Base-by-base conservation (phyloP, 1,140 invertebrate species). In the Rhagoletis pomonella region DNA sequence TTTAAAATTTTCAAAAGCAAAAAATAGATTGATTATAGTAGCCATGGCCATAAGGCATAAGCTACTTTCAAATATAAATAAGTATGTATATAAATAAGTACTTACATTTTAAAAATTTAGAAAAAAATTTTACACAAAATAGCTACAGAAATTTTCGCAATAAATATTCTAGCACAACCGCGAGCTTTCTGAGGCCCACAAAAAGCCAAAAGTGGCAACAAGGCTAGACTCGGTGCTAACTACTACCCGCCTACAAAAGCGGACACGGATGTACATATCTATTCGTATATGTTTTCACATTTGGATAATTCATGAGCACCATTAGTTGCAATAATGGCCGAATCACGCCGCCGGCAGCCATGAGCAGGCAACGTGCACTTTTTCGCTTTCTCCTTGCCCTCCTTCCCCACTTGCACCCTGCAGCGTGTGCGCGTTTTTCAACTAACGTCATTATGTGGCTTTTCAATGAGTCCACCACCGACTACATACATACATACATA, bases 271-370 rank as follows among this genome's bases (percentile, higher is more conserved):
- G 84, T 86, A n/a, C n/a, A n/a, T n/a, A 64, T 86, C 87, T 84
- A 88, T 88, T 88, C 86, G 87, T 88, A 87, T 86, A 87, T 87
- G 87, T 88, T 88, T 87, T 88, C 67, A 65, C 87, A 86, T 88
- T 88, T 88, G 47, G 65, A 88, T 88, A 88, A 88, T 88, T 86
- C 87, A 86, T 88, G 87, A 88, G 87, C 67, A 50, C 87, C 87
- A 88, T 88, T 88, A 88, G 87, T 88, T 88, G 42, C 85, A 88
- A 88, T 88, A 88, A 88, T 88, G 87, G 85, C 87, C 29, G 73
- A 84, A 85, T 84, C 73, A 81, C 17, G 73, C 73, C 67, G 44
- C 44, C 47, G 50, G 44, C 47, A 12, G 73, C 44, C 73, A 81
- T 55, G 7, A 73, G 47, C 64, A 10, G 10, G 29, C 29, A 67